phyloP scores from a whole-genome alignment of 2,797 vertebrate species.

The Sarcoramphus papa region DNA sequence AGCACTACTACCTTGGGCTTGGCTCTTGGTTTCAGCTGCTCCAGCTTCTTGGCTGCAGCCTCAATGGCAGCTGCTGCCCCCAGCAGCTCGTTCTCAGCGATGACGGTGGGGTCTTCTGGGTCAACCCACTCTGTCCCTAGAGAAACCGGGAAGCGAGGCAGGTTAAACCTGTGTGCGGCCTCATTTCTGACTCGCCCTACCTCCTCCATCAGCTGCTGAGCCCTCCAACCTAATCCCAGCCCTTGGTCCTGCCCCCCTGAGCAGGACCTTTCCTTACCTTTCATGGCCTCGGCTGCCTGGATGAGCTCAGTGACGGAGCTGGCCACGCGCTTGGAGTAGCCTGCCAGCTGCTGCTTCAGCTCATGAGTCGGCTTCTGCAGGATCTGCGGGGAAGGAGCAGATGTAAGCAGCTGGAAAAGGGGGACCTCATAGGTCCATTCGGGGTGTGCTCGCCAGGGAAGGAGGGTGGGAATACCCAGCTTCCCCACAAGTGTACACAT shows the following conservation, averaged over 20 bases:
- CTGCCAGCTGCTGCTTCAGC: slow-evolving; percentile 84
- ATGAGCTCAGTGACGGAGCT: slow-evolving; percentile 88
- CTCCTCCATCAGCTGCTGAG: neutral
- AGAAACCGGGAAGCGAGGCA: fast-evolving
- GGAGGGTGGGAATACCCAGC: neutral
- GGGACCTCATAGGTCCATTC: neutral
- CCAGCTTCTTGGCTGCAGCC: slow-evolving; percentile 88
- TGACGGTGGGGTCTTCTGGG: slow-evolving; percentile 87
- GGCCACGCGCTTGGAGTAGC: slow-evolving; percentile 85
- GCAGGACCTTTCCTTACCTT: slow-evolving; percentile 69
- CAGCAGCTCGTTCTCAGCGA: slow-evolving; percentile 86
- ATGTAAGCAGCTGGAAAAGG: neutral
- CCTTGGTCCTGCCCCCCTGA: neutral
- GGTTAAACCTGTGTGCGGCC: neutral
- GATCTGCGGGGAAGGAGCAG: slow-evolving; percentile 62
- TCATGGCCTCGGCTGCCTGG: slow-evolving; percentile 90
- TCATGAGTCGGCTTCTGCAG: slow-evolving; percentile 85
- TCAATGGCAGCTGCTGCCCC: slow-evolving; percentile 88
- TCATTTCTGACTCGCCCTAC: neutral
- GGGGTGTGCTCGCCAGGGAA: fast-evolving
- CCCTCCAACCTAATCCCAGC: neutral
- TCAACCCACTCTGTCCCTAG: slow-evolving; percentile 89
- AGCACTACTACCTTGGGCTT: slow-evolving; percentile 81
- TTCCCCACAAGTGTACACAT: neutral
- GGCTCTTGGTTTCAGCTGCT: slow-evolving; percentile 86